Base-by-base conservation (phyloP, 1,140 invertebrate species). In the Agrypnia vestita region DNA sequence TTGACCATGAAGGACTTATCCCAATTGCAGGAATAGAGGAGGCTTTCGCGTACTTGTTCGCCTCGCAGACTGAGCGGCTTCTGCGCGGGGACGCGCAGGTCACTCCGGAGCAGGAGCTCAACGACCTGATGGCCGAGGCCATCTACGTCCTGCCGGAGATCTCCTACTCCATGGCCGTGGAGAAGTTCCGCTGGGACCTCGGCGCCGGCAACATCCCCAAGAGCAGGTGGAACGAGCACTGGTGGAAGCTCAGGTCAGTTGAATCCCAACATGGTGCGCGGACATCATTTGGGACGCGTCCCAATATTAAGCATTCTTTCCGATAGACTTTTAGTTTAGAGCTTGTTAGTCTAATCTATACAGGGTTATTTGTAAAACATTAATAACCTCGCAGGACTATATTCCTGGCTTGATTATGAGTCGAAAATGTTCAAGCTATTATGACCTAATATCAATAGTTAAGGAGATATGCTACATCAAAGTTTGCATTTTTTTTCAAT, bases 31-130 rank as follows among this genome's bases (percentile, higher is more conserved):
- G 92, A 53, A 94, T 95, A 84, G 93, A 94, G 85, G 93, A 94
- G 85, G 94, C 93, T 19, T 89, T 94, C 53, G 93, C 93, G 13
- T 93, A 94, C 84, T 90, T 92, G 1, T 89, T 94, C 44, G 90
- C 93, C 3, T 84, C 94, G 13, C 93, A 91, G 21, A 89, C 89
- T 13, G 85, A 94, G 83, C 85, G 84, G 49, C 83, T 88, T 9
- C 81, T 86, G 0, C 86, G 89, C 64, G 84, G 89, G 44, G 84
- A 85, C 4, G 84, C 84, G 0, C 85, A 86, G 12, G 21, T 46
- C 85, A 43, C 84, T 83, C 4, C 84, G 88, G 87, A 91, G 85
- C 76, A 87, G 82, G 84, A 86, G 51, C 86, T 94, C 13, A 94
- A 94, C 84, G 91, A 91, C 80, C 85, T 94, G 21, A 87, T 94